Base-by-base conservation (phyloP, 1,140 invertebrate species). In the Polypedilum vanderplanki region DNA sequence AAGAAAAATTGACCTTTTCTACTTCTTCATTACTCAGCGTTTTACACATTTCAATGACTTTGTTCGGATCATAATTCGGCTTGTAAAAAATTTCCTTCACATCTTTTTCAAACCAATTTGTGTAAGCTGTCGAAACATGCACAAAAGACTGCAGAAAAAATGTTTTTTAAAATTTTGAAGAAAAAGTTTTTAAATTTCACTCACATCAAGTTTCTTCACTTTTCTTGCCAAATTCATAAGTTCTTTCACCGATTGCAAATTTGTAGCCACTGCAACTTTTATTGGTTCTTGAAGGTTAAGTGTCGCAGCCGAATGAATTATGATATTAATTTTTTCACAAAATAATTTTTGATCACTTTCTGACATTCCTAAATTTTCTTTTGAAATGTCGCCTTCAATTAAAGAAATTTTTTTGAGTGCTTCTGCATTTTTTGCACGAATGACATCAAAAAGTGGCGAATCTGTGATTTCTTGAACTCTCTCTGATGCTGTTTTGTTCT, bases 281-380 rank as follows among this genome's bases (percentile, higher is more conserved):
- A 92, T 80, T 41, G 88, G 87, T 78, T 92, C 90, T 78, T 91
- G 88, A 76, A 91, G 91, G 77, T 87, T 85, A 0, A 91, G 87
- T 0, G 89, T 90, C 0, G 90, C 90, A 0, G 89, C 90, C 0
- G 85, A 86, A 76, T 91, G 89, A 80, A 91, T 88, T n/a, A 90
- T 86, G 57, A 89, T 83, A 70, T 87, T 87, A 5, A 94, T 88
- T 81, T 92, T 85, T 1, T 87, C 84, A 15, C 79, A 79, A 3
- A 88, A 79, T 17, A 76, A 81, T 33, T 78, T 76, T 73, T 79
- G 79, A 74, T 87, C 85, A 0, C 0, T 64, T 40, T 73, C 10
- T 20, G 73, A 73, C 74, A 76, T 1, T 41, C 73, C 90, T 1
- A 91, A 82, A 4, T 85, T 86, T 7, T 86, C 84, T 7, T 85